These are phyloP conservation scores for Mactra quadrangularis DNA, from an alignment of 1,140 invertebrate species.

Conservation along the genomic window DNA sequence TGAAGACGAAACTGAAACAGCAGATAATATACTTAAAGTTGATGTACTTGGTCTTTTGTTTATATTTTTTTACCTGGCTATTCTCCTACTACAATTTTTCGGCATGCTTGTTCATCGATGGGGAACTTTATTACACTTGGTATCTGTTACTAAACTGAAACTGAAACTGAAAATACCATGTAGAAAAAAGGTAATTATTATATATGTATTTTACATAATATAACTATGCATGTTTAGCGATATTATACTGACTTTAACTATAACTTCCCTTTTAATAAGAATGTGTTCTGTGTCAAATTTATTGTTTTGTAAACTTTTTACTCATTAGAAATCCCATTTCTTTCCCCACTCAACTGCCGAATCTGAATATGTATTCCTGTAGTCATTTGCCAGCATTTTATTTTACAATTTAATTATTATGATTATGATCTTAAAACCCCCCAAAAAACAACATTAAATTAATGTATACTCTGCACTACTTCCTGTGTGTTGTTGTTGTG, in stretches of 20 bases:
- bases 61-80: slow-evolving; percentile 83
- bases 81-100: slow-evolving; percentile 83
- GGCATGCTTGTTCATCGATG: slow-evolving; percentile 87
- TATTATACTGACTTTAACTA: too few relatives aligned
- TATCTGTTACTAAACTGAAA: slow-evolving; percentile 96
- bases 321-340: too few relatives aligned
- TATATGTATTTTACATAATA: neutral
- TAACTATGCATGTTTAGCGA: neutral
- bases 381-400: too few relatives aligned
- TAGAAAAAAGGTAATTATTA: slow-evolving; percentile 2
- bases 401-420: too few relatives aligned
- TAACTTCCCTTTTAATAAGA: neutral
- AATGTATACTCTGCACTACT: too few relatives aligned
- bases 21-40: slow-evolving; percentile 64
- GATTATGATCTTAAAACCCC: too few relatives aligned
- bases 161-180: slow-evolving; percentile 62
- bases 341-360: too few relatives aligned
- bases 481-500: too few relatives aligned
- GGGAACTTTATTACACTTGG: slow-evolving; percentile 98
- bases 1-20: slow-evolving; percentile 29
- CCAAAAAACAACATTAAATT: too few relatives aligned
- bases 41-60: slow-evolving; percentile 75
- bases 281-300: neutral
- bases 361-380: too few relatives aligned
- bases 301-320: too few relatives aligned